Percentiles rank a stretch among this genome's conserved stretches.
Conservation (phyloP, 2,113 vertebrate genomes). For the Xenotilapia longispinis region DNA sequence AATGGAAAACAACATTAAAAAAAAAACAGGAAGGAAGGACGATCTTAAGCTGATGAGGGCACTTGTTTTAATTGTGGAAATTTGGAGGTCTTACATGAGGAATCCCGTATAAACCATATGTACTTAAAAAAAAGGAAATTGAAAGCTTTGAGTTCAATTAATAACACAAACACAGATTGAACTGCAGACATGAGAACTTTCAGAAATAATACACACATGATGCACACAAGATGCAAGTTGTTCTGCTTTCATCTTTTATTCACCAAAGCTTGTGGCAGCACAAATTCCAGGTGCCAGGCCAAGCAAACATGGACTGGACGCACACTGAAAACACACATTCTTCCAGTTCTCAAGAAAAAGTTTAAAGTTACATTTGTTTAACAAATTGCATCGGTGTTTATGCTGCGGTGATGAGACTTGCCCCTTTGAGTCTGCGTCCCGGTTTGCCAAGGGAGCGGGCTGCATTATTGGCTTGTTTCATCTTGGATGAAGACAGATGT, state of each 20-base stretch:
- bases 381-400: conserved; percentile 42
- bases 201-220: neutral
- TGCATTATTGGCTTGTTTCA: conserved; percentile 38
- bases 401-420: conserved; percentile 9
- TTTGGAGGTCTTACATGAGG: neutral
- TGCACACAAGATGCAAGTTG: conserved; percentile 6
- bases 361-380: conserved; percentile 54
- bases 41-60: neutral
- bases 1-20: neutral
- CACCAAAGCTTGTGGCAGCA: neutral
- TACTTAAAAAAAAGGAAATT: neutral
- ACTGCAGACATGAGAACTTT: neutral
- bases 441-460: conserved; percentile 17
- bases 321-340: conserved; percentile 47
- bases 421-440: neutral
- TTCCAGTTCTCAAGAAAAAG: neutral
- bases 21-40: neutral
- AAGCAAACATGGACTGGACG: neutral
- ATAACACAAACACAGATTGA: neutral
- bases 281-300: conserved; percentile 21
- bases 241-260: conserved; percentile 8
- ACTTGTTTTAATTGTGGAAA: neutral
- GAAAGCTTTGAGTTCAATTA: neutral
- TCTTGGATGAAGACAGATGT: conserved; percentile 47
- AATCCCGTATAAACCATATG: neutral